Conservation (phyloP, 2,113 vertebrate genomes). For the Atrichornis clamosus region DNA sequence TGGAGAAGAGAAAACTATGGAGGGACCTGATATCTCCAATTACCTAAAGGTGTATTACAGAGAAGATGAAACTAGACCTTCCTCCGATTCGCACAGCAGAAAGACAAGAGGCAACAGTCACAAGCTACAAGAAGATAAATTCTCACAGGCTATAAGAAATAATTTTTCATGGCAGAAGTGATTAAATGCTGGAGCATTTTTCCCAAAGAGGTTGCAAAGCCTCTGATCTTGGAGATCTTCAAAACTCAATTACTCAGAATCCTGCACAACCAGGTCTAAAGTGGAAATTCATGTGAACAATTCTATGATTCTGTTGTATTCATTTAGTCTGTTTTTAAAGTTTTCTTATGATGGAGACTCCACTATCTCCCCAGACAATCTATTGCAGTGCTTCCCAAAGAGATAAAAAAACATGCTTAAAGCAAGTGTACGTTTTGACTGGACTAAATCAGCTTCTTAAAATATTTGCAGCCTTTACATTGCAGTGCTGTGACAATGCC, state of each 20-base stretch:
- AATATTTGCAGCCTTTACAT: background rate
- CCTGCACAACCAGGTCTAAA: background rate
- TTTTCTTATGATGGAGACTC: background rate
- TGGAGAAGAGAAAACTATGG: background rate
- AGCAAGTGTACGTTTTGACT: background rate
- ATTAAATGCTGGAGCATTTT: rapidly evolving
- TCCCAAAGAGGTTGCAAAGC: background rate
- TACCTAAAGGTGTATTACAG: background rate
- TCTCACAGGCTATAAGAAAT: background rate
- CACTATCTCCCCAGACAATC: background rate
- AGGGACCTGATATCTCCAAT: background rate
- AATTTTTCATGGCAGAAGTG: background rate
- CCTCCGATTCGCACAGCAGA: background rate
- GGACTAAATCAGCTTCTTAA: background rate
- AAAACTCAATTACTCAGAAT: background rate
- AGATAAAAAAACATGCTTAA: background rate
- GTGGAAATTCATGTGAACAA: background rate
- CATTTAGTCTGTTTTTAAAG: background rate
- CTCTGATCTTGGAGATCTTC: background rate
- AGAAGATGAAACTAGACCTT: background rate
- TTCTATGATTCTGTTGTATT: background rate
- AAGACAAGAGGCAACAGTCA: background rate
- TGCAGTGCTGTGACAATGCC: background rate
- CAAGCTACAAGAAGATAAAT: background rate
- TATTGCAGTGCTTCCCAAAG: background rate